Evolutionary conservation across 2,113 vertebrate species (phyloP), one percentile per base, ranked within the genome.

Genomic region (Cyprinus carpio): DNA sequence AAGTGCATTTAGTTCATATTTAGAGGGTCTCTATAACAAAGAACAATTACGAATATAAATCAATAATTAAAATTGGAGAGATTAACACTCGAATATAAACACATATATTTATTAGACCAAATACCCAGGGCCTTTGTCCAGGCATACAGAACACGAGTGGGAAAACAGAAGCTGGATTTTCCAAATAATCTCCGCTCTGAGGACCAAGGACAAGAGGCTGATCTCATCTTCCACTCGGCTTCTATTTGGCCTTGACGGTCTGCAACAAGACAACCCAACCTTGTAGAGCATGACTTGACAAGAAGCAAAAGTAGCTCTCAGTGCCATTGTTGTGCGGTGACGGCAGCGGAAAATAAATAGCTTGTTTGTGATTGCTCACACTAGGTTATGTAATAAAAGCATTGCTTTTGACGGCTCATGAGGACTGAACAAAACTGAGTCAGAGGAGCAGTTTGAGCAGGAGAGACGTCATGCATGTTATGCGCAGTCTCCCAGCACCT

Each of bases 141-240:
- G 62, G 60, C 23, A 29, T 46, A 54, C 64, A 23, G 10, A 43
- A 27, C 31, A 34, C 8, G 31, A 58, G 29, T 40, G 25, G 46
- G 25, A 31, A n/a, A 29, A 64, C 5, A 37, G 5, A 51, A 4
- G 37, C 16, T 71, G 15, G 18, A n/a, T 82, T 54, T 18, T 40
- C 20, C 60, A 51, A 87, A 87, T 87, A 27, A 49, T 77, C 34
- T 72, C 58, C 2, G 43, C 60, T 87, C 40, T 64, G 56, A 72
- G 64, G 23, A 69, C 71, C 83, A 82, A 87, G 72, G 49, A 85
- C 74, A 46, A 43, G 23, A 83, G 58, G 29, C 49, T 71, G n/a
- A 85, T 76, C 56, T 67, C 25, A 34, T 49, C 27, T 72, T 49
- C 60, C 54, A 79, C 76, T 60, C 54, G 2, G 4, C 76, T 40